Evolutionary conservation across 92 coral and sea anemone species (phyloP), one percentile per base, ranked within the genome.

Genomic region (Epizoanthus rinbou): DNA sequence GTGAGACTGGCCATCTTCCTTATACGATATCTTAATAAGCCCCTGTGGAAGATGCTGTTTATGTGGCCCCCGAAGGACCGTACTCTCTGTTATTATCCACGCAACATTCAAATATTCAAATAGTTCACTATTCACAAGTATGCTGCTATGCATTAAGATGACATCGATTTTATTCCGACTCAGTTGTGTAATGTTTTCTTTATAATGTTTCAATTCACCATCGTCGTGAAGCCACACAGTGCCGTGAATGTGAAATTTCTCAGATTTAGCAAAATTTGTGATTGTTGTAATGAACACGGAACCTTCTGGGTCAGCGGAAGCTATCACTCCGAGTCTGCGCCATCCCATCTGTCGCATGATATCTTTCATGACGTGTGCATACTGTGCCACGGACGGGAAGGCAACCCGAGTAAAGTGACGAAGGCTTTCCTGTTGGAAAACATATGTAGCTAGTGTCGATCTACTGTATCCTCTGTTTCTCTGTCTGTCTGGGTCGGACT

Each of bases 271-370:
- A 13, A 64, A 64, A 24, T 5, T 64, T 33, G 7, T 64, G 39
- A 64, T 24, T 64, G 41, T 64, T 24, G 18, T 24, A 23, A 64
- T 17, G 69, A 64, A 64, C 23, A 64, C 23, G 5, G 39, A 64
- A 17, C 69, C 69, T 33, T 64, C 69, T 64, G 69, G 69, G 33
- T 64, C 69, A 64, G 69, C 69, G 39, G 69, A 64, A 23, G 69
- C 69, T 11, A 64, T 64, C 69, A 64, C 11, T 64, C 37, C 69
- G 37, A 64, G 39, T 24, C 39, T 64, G 69, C 69, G 37, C 69
- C 69, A 64, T 3, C 69, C 33, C 69, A 64, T 64, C 33, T 64
- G 69, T 24, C 18, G 41, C 69, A 64, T 23, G 41, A 64, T 64
- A 17, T 64, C 69, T 25, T 64, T 64, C 69, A 64, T 64, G 69